Evolutionary conservation across 2,888 invertebrate genomes (phyloP).

Genomic region (Cordilura impudica): DNA sequence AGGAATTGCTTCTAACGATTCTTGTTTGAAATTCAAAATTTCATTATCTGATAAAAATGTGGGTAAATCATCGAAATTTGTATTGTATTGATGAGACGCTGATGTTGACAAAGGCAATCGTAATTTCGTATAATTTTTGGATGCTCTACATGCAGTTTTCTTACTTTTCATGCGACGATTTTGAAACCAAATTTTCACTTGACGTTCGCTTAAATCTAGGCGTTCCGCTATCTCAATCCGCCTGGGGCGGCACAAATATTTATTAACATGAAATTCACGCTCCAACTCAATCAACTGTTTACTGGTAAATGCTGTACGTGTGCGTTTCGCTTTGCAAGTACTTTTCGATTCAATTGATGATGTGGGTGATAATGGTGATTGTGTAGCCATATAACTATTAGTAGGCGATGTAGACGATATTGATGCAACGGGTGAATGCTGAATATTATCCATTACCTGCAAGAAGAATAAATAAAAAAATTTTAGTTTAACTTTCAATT

Average conservation of each 20-base stretch:
- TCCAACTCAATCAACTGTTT: slow-evolving; percentile 96
- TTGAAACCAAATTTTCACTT: slow-evolving; percentile 93
- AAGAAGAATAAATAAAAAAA: not conserved
- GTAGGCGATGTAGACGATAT: not conserved
- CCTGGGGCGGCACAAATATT: slow-evolving; percentile 93
- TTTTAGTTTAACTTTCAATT: not conserved
- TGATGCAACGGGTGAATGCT: not conserved
- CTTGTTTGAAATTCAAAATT: not conserved
- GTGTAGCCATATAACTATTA: not conserved
- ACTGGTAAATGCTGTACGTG: slow-evolving; percentile 95
- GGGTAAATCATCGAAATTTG: not conserved
- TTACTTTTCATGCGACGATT: slow-evolving; percentile 90
- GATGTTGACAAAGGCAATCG: not conserved
- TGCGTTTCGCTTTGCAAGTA: slow-evolving; percentile 81
- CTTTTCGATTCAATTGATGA: slow-evolving; percentile 28
- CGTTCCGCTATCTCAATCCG: slow-evolving; percentile 97
- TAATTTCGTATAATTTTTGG: slow-evolving; percentile 4
- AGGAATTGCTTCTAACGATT: not conserved
- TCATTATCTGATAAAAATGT: not conserved
- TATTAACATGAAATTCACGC: slow-evolving; percentile 96
- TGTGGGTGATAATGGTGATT: slow-evolving; percentile 10
- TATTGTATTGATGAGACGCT: not conserved
- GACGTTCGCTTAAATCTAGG: slow-evolving; percentile 90
- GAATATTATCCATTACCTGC: not conserved
- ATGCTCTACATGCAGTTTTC: not conserved